These are phyloP conservation scores for Epinotia demarniana DNA, from an alignment of 2,888 invertebrate genomes.

Conservation along the genomic window DNA sequence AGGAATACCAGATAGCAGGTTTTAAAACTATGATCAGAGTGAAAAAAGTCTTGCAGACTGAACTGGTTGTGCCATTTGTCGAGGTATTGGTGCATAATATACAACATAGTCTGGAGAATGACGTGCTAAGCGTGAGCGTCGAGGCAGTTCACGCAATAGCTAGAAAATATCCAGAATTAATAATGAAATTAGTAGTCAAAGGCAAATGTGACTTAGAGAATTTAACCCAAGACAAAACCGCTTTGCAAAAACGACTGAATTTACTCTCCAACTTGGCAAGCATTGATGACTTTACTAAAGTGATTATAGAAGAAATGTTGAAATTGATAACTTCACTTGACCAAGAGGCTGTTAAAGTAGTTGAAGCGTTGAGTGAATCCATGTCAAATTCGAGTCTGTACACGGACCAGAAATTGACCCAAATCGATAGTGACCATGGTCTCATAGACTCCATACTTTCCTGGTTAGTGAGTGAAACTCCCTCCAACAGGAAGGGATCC, in stretches of 20 bases:
- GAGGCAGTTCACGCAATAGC: conserved; percentile 82
- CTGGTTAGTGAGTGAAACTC: conserved; percentile 71
- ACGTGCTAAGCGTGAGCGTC: conserved; percentile 75
- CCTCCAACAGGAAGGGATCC: conserved; percentile 55
- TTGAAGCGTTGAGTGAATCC: conserved; percentile 67
- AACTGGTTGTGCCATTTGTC: conserved; percentile 81
- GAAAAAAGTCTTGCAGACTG: conserved; percentile 70
- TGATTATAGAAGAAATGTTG: conserved; percentile 75
- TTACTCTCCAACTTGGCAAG: conserved; percentile 76
- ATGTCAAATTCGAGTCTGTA: conserved; percentile 70
- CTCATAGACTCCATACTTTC: conserved; percentile 68
- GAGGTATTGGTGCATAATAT: conserved; percentile 80
- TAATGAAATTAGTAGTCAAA: conserved; percentile 79
- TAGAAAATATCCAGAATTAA: conserved; percentile 79
- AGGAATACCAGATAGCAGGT: conserved; percentile 79
- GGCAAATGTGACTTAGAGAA: conserved; percentile 74
- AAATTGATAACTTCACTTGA: conserved; percentile 63
- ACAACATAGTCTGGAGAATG: conserved; percentile 71
- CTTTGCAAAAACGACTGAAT: conserved; percentile 71
- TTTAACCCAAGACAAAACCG: conserved; percentile 62
- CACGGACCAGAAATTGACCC: conserved; percentile 65
- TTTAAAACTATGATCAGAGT: conserved; percentile 81
- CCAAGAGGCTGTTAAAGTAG: conserved; percentile 64
- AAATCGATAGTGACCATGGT: conserved; percentile 78
- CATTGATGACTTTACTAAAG: conserved; percentile 77